phyloP scores from a whole-genome alignment of 2,113 vertebrate species.

The Phasianus colchicus region DNA sequence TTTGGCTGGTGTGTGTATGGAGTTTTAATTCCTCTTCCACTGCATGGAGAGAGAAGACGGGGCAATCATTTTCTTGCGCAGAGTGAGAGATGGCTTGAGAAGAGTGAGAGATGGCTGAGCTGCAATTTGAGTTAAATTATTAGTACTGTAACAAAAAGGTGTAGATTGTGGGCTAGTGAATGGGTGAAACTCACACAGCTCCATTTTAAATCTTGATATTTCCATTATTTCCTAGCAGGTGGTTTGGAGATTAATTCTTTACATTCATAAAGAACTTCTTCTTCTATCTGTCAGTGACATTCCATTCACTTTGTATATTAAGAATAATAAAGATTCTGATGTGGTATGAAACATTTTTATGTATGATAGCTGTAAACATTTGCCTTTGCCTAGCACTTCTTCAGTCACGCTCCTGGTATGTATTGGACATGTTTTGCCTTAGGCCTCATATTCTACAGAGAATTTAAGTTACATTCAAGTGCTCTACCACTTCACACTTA shows the following conservation, averaged over 20 bases:
- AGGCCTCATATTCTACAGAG: not conserved
- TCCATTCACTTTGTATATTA: not conserved
- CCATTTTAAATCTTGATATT: not conserved
- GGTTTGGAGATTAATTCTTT: not conserved
- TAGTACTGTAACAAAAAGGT: not conserved
- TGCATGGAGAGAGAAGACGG: not conserved
- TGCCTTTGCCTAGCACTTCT: not conserved
- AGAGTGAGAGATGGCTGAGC: not conserved
- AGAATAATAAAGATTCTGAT: not conserved
- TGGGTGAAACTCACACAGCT: not conserved
- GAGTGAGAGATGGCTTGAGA: too few relatives aligned
- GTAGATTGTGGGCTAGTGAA: not conserved
- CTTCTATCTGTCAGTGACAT: not conserved
- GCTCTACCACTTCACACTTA: not conserved
- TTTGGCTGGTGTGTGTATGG: not conserved
- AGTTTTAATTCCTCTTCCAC: accelerated
- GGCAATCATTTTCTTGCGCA: not conserved
- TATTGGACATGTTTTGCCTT: not conserved
- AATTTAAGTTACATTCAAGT: not conserved
- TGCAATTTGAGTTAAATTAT: not conserved
- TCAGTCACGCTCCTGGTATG: not conserved
- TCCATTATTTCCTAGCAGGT: not conserved
- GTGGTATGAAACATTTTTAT: not conserved
- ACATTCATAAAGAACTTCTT: not conserved
- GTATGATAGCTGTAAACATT: not conserved